Evolutionary conservation across 2,113 vertebrate genomes (phyloP), one percentile per base, ranked within the genome.

Genomic region (Mus pahari): DNA sequence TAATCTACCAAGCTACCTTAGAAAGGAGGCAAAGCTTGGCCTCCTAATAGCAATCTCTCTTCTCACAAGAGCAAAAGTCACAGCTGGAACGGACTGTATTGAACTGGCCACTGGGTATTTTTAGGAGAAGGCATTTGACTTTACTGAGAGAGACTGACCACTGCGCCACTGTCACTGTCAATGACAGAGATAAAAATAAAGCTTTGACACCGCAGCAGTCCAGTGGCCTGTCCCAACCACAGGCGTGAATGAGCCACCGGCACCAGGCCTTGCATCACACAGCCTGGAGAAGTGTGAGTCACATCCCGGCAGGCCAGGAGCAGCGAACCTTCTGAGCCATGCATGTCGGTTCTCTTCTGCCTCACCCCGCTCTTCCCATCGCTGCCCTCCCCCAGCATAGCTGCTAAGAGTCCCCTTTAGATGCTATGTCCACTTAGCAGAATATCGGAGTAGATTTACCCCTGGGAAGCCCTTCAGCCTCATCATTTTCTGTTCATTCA

Each of bases 1-100:
- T 97, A 97, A 98, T 98, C 98, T 98, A 98, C 70, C 94, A 97
- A 97, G 97, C 95, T 96, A 98, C 98, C 98, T 98, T 98, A 97
- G 96, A 97, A 98, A 98, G 62, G 89, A 94, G 68, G 91, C 81
- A 95, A 95, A 94, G 91, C 78, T 97, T 60, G 91, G 42, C 86
- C 75, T 96, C 94, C 78, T 81, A 88, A 62, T 86, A 90, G 22
- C 84, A 88, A 89, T 95, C 91, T 95, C 92, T 92, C 89, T 94
- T 89, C 84, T 86, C 42, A 64, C 66, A 92, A 89, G 74, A 96
- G 75, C 89, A 77, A 82, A 95, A 94, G 70, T 86, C 96, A 92
- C 74, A 87, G 94, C 88, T 88, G 64, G 33, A 84, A 48, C 39
- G 60, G 81, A 55, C 64, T 2, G 0, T n/a, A 58, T 91, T 88